Base-by-base conservation (phyloP, 2,888 invertebrate species). In the Cancer borealis region DNA sequence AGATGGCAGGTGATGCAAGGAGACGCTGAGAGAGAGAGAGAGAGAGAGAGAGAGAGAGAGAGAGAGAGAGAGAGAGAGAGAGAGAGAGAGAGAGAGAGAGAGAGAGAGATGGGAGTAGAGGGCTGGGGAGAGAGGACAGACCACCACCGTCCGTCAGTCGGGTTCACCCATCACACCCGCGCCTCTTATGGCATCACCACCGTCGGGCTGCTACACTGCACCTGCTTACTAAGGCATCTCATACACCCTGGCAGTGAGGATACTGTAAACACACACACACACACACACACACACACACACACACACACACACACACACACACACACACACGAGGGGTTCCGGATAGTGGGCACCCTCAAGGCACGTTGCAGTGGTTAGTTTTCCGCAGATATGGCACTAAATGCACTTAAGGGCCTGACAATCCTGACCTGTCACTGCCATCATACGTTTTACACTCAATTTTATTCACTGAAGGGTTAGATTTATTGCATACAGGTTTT, bases 61-160 rank as follows among this genome's bases (percentile, higher is more conserved):
- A 45, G 45, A 88, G 88, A 88, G 88, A 39, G 88, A 88, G 45
- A 30, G 45, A 88, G 87, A 87, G 87, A 87, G 87, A 87, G 87
- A 30, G 87, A 30, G 87, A 30, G 87, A 30, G 30, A 17, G 87
- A 30, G 88, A 88, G 45, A 30, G 45, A 88, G 87, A 87, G 87
- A 87, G 87, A 87, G 87, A 30, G 87, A 30, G 87, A 30, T 39
- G 87, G 8, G 30, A 17, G 87, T 3, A 30, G 17, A 39, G 88
- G n/a, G 88, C 8, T 39, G n/a, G 21, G 6, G 46, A 46, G 88
- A 39, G 46, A 88, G 60, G 60, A 60, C 60, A 60, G 60, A 60
- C 21, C 60, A 60, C 21, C 17, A 21, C 60, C 60, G 60, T 60
- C 21, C 60, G 60, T 60, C 60, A 60, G 60, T 17, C 60, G 60